Base-by-base conservation (phyloP, 2,113 vertebrate species). In the Dryoscopus gambensis region DNA sequence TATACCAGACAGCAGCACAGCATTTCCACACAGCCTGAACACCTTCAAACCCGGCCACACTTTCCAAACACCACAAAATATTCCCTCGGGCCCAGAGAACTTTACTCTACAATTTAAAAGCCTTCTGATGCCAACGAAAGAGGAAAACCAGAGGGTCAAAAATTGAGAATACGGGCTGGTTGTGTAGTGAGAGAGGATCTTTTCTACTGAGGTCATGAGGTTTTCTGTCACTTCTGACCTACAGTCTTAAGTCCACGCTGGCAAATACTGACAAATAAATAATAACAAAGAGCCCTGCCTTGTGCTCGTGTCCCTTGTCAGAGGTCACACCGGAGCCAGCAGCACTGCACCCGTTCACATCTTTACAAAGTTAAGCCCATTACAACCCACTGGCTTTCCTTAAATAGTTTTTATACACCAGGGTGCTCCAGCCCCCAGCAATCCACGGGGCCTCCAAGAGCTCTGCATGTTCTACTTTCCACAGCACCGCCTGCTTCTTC, bases 21-120 rank as follows among this genome's bases (percentile, higher is more conserved):
- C 79, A 55, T 69, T 97, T 92, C 94, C 92, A 83, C 94, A 91
- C 39, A 79, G 82, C 80, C 76, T 1, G 33, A 90, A 68, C 52
- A 96, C 91, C 96, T 96, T 64, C 94, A 90, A 95, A 93, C 95
- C 88, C 37, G 76, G 95, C 90, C 97, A 97, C 97, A 70, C 96
- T 97, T 74, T 39, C 97, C 95, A 95, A 91, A 82, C 47, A 84
- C 98, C 98, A 96, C 97, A 97, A 97, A 98, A 95, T 67, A 98
- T 81, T 95, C 97, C 98, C 96, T 97, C 39, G 0, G 97, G 97
- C 97, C 92, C 3, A 0, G 49, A 90, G 93, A 95, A 95, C 87
- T 87, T 82, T 9, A 94, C 95, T 91, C 95, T 94, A 90, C 97
- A 98, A 98, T 98, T 98, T 97, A 82, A 92, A 94, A 89, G 71